A percentile compares a stretch with the other conserved stretches of the same genome.
phyloP scores from a whole-genome alignment of 1,140 invertebrate genomes.

The Drosophila obscura region DNA sequence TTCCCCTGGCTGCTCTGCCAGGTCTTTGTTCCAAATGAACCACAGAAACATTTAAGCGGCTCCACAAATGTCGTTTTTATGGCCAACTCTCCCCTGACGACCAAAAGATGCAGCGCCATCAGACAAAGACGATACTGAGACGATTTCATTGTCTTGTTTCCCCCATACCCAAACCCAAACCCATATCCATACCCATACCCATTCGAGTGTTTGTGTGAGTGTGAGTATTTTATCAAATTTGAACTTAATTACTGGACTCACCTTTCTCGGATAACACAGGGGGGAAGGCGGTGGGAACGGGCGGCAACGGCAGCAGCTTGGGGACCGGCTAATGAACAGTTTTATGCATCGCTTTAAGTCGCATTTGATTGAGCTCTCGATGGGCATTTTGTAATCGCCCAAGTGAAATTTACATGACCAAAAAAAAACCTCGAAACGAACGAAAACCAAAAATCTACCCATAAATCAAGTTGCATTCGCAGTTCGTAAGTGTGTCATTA shows the following conservation, averaged over 20 bases:
- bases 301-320: conserved; percentile 11
- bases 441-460: conserved; percentile 1
- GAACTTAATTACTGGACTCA: conserved; percentile 71
- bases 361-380: conserved; percentile 52
- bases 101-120: conserved; percentile 18
- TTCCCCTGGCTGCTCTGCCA: not conserved
- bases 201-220: not conserved
- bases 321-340: conserved; percentile 65
- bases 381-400: conserved; percentile 65
- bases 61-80: conserved; percentile 28
- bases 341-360: conserved; percentile 71
- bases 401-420: conserved; percentile 50
- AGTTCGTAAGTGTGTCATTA: conserved; percentile 71
- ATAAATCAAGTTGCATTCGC: conserved; percentile 78
- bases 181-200: not conserved
- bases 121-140: conserved; percentile 33
- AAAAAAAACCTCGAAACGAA: conserved; percentile 19
- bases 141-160: conserved; percentile 52
- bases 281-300: not conserved
- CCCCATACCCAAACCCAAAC: not conserved
- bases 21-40: not conserved
- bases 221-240: conserved; percentile 66
- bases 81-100: conserved; percentile 16
- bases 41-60: conserved; percentile 32
- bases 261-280: conserved; percentile 53